These are phyloP conservation scores for Hybognathus amarus DNA, from an alignment of 2,797 vertebrate species.

Conservation along the genomic window DNA sequence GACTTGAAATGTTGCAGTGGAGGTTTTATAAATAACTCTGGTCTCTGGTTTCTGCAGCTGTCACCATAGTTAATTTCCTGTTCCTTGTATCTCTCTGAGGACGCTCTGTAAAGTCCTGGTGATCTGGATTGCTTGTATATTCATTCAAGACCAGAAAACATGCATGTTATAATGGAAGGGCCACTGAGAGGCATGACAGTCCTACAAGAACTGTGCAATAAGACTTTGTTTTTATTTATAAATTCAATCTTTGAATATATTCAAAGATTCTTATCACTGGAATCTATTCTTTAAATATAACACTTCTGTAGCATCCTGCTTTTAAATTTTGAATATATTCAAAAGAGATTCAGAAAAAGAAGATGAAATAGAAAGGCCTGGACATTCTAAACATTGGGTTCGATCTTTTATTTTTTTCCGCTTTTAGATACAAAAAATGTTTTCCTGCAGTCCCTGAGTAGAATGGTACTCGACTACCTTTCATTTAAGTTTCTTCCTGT, in stretches of 20 bases:
- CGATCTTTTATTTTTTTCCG: not conserved
- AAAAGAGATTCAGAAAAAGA: slow-evolving; percentile 3
- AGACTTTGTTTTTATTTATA: not conserved
- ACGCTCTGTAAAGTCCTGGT: slow-evolving; percentile 44
- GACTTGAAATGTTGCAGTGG: slow-evolving; percentile 56
- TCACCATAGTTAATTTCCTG: slow-evolving; percentile 63
- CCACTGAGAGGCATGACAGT: not conserved
- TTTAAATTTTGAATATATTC: slow-evolving; percentile 18
- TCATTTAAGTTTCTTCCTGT: not conserved
- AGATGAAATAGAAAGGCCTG: not conserved
- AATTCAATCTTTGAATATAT: slow-evolving; percentile 10
- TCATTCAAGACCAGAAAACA: slow-evolving; percentile 15
- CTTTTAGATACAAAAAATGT: not conserved
- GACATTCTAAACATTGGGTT: not conserved
- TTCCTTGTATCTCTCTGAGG: slow-evolving; percentile 57
- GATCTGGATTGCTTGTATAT: slow-evolving; percentile 18
- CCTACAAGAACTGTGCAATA: no score
- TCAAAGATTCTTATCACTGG: slow-evolving; percentile 8
- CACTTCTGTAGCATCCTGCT: not conserved
- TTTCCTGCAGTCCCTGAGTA: not conserved
- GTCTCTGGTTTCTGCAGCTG: slow-evolving; percentile 70
- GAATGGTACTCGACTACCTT: not conserved
- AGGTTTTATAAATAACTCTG: slow-evolving; percentile 66
- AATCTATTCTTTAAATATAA: slow-evolving; percentile 4
- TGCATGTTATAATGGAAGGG: slow-evolving; percentile 3